Base-by-base conservation (phyloP, 2,797 vertebrate genomes). In the Melanotaenia trifasciata region DNA sequence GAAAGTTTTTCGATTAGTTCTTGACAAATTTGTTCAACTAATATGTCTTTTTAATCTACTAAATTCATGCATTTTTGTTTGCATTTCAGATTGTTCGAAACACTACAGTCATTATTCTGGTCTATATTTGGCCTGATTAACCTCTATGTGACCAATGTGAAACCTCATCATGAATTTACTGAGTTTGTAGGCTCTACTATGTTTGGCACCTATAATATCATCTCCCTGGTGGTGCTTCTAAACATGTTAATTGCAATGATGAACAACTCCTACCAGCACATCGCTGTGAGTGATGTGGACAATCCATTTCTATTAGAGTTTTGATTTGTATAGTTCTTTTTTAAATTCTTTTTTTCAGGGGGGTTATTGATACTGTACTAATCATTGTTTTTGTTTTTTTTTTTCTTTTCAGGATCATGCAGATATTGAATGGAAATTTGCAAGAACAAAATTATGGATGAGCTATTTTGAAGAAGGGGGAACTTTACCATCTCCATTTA, bases 191-290 rank as follows among this genome's bases (percentile, higher is more conserved):
- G 98, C 12, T 94, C 95, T 67, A 99, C 98, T 35, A 99, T 99
- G 98, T 99, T 99, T 75, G 98, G 98, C 63, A 97, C 97, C 0
- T 99, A 99, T 78, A 99, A 98, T 58, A 93, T 99, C 84, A 99
- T 99, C 90, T 99, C 98, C 35, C 90, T 99, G 78, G 98, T 99
- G 32, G 98, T 99, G 70, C 95, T 99, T 22, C 95, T 99, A 72
- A 99, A 99, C 92, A 99, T 99, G 98, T 90, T 99, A 16, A 99
- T 99, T 77, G 98, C 98, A 57, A 99, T 99, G 98, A 99, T 99
- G 98, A 99, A 99, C 91, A 99, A 99, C 89, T 99, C 98, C 61
- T 99, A 99, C 86, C 98, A 99, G 82, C 97, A 98, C 70, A 99
- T 99, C 84, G 97, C 97, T 74, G 98, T 99, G 93, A 98, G 98